Evolutionary conservation across 2,113 vertebrate genomes (phyloP).

Genomic region (Xenopus borealis): DNA sequence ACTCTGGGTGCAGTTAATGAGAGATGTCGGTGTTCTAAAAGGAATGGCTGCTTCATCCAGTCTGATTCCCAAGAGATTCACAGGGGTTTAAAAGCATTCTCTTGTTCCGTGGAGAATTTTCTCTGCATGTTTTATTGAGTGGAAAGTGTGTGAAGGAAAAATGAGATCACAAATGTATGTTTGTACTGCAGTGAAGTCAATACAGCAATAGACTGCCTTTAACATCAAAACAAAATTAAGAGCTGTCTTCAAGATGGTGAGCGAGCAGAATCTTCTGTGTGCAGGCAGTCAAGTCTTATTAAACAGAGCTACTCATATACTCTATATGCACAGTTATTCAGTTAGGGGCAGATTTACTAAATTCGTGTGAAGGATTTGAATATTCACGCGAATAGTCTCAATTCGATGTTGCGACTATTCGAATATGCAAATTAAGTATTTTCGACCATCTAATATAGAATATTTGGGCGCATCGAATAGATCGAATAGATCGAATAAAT

Average conservation of each 20-base stretch:
- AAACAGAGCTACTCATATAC: background rate
- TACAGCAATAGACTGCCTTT: constrained; percentile 77
- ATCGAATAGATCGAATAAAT: no score
- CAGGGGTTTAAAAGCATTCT: constrained; percentile 64
- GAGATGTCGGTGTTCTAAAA: constrained; percentile 62
- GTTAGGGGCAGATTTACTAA: no score
- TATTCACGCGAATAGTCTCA: no score
- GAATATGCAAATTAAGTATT: no score
- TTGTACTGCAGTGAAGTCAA: constrained; percentile 80
- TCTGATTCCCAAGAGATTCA: constrained; percentile 65
- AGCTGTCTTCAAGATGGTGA: constrained; percentile 69
- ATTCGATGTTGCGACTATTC: no score
- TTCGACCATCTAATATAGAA: no score
- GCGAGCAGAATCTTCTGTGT: constrained; percentile 56
- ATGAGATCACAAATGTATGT: constrained; percentile 86
- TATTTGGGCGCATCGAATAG: no score
- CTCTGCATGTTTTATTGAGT: constrained; percentile 70
- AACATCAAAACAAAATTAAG: constrained; percentile 95
- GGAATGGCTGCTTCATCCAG: constrained; percentile 69
- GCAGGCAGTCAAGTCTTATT: constrained; percentile 49
- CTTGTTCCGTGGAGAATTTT: constrained; percentile 56
- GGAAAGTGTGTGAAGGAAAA: constrained; percentile 69
- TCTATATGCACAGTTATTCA: no score
- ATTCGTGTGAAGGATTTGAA: no score
- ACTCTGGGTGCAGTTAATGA: constrained; percentile 32